Evolutionary conservation across 2,888 invertebrate species (phyloP), one percentile per base, ranked within the genome.

Genomic region (Cartodere bifasciata): DNA sequence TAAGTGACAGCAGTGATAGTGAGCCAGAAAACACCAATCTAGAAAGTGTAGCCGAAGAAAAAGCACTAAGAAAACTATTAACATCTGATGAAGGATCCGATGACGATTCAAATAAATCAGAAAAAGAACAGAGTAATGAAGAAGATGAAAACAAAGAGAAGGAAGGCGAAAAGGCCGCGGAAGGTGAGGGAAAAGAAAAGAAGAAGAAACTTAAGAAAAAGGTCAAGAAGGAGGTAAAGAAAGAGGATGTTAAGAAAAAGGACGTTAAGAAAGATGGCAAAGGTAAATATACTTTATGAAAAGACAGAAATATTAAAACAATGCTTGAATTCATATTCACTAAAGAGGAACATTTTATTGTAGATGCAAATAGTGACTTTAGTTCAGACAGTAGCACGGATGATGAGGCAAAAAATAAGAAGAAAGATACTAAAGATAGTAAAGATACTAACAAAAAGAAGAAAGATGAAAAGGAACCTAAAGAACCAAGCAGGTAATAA

Each of bases 31-130:
- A 71, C 85, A 52, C 85, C 79, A 58, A 77, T 75, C 2, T 60
- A 17, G 57, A 58, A 40, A 77, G 78, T 24, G 97, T 98, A 0
- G 88, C 90, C 58, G 72, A 62, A 65, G 58, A 73, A 65, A 63
- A 72, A 63, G 60, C 72, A 55, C 46, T 67, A 57, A 66, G 85
- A 37, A 87, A 90, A 55, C 64, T 94, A 22, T 65, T 92, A 12
- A 83, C 80, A 0, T 90, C 90, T 0, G 88, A 87, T 51, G 87
- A 86, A 51, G 86, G 85, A 32, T 80, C 83, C 0, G 86, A 87
- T 10, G 83, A 86, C 35, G 85, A 86, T 39, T 75, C 80, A 38
- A 79, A 86, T 36, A 75, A 81, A 55, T 78, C 83, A 32, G 70
- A 68, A 3, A 78, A 81, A 47, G 75, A 80, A 34, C 72, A 75